These are phyloP conservation scores for Cosmia pyralina DNA, from an alignment of 2,888 invertebrate species.

Conservation along the genomic window DNA sequence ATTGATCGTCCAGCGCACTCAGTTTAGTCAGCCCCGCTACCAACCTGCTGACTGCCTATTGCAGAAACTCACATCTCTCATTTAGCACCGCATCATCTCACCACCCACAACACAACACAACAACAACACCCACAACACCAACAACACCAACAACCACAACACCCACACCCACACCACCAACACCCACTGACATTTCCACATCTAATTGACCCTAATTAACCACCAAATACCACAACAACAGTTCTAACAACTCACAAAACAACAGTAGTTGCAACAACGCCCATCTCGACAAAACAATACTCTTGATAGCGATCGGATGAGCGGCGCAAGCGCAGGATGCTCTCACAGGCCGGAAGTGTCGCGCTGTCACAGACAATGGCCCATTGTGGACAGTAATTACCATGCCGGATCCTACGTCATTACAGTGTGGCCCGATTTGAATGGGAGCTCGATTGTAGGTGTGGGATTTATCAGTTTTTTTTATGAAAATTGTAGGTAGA, in stretches of 20 bases:
- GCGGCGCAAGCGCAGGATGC: constrained; percentile 77
- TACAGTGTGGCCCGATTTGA: constrained; percentile 70
- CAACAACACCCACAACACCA: no score
- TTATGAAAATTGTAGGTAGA: constrained; percentile 34
- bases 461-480: constrained; percentile 37
- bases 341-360: constrained; percentile 79
- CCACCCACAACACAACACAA: no score
- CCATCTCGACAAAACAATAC: constrained; percentile 65
- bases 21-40: no score
- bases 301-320: constrained; percentile 62
- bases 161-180: no score
- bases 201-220: constrained; percentile 13
- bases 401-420: constrained; percentile 76
- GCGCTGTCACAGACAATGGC: constrained; percentile 82
- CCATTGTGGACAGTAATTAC: constrained; percentile 85
- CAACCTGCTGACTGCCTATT: no score
- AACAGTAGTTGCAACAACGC: constrained; percentile 57
- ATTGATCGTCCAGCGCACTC: no score
- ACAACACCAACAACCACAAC: no score
- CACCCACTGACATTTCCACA: no score
- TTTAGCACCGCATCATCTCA: no score
- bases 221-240: constrained; percentile 12
- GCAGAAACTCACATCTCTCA: no score
- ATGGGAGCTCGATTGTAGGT: constrained; percentile 55
- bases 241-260: constrained; percentile 27